Base-by-base conservation (phyloP, 2,888 invertebrate species). In the Drosophila vallismaia region DNA sequence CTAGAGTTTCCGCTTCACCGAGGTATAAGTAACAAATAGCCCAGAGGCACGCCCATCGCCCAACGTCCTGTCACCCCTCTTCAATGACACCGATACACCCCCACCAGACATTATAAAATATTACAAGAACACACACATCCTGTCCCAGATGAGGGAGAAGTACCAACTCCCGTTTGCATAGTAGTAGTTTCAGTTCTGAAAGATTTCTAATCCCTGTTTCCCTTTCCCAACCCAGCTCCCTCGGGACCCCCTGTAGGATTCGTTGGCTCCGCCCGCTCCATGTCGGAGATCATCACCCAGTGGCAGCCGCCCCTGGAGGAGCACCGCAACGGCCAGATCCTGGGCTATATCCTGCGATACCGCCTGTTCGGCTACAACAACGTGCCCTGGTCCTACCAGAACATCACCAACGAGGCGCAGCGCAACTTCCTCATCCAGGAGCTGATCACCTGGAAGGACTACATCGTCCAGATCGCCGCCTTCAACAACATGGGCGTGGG, bases 401-500 rank as follows among this genome's bases (percentile, higher is more conserved):
- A 98, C 90, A 96, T 98, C 14, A 97, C 97, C 0, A 98, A 98
- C 90, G 97, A 97, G 90, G 96, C 96, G 0, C 97, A 97, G 89
- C 94, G 97, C 80, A 97, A 96, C 91, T 98, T 95, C 89, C 93
- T 98, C 1, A 97, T 99, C 57, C 94, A 96, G 81, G 98, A 98
- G 87, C 93, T 99, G 72, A 99, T 99, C 66, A 98, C 98, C 0
- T 99, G 98, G 98, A 98, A 98, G 91, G 98, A 98, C 92, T 99
- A 99, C 89, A 95, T 97, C 56, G 95, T 99, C 0, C 97, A 97
- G 92, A 97, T 99, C 66, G 98, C 99, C 0, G 98, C 99, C 0
- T 99, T 96, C 90, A 99, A 99, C 91, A 97, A 97, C 80, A 97
- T 98, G 93, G 99, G 99, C 0, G 95, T 97, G 3, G 99, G 99